Evolutionary conservation across 2,888 invertebrate genomes (phyloP), one percentile per base, ranked within the genome.

Genomic region (Andrena fulva): DNA sequence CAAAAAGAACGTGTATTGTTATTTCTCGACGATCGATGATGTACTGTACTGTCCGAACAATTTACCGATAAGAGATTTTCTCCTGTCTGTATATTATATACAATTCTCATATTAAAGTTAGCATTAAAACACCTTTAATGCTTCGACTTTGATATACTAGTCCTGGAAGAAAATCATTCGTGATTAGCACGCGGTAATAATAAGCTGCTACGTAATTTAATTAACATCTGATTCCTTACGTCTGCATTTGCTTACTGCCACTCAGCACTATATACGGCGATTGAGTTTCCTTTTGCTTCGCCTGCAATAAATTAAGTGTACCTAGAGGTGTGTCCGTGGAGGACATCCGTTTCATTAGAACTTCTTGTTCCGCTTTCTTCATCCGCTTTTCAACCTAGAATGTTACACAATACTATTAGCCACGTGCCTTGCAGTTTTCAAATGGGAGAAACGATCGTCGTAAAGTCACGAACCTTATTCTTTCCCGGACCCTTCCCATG

Each of bases 401-500:
- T 8, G 29, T 5, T 69, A 42, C 27, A 27, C 24, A 10, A 27
- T 24, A 56, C 27, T 0, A 27, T 63, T 10, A 73, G 3, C 16
- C 50, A 8, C 4, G 27, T 31, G 24, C 42, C 16, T 8, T 12
- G 33, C 1, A 2, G 8, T 29, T 29, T 2, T 2, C 29, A 27
- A 60, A 10, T 12, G 4, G 4, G 5, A 29, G 10, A 27, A 20
- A 76, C 5, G 62, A n/a, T 29, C 6, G 20, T 27, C 16, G 54
- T 29, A 63, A 33, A 59, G 24, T 52, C 52, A 16, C 59, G 33
- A 69, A 96, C 96, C 95, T 99, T 99, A 95, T 99, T 99, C 94
- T 99, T 99, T 73, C 99, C 99, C 27, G 99, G 99, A 1, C 99
- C 99, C 95, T 99, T 99, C 71, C 99, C 99, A 95, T 99, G 99